A percentile compares a stretch with the other conserved stretches of the same genome.
phyloP scores from a whole-genome alignment of 2,113 vertebrate genomes.

The Apistogramma diplotaenia region DNA sequence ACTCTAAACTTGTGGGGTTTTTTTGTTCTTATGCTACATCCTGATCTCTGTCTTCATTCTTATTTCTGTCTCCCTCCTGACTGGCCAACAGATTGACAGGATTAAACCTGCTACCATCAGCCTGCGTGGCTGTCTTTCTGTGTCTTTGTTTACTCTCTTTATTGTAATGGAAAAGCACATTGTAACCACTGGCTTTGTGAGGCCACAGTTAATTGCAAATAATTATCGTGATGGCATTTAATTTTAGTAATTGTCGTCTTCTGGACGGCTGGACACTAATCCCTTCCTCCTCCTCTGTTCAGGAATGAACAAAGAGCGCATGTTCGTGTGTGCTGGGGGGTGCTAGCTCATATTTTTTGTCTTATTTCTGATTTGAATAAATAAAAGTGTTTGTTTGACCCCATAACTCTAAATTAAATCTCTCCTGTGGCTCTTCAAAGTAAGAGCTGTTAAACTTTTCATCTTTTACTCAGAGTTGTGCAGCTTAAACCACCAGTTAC shows the following conservation, averaged over 20 bases:
- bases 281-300: conserved; percentile 53
- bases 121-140: conserved; percentile 19
- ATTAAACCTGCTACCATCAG: conserved; percentile 55
- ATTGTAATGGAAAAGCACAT: conserved; percentile 54
- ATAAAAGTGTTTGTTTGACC: conserved; percentile 31
- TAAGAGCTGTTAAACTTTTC: conserved; percentile 22
- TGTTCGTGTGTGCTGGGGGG: not conserved
- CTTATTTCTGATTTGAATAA: conserved; percentile 35
- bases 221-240: conserved; percentile 74
- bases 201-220: conserved; percentile 68
- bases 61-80: not conserved
- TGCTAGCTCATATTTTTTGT: not conserved
- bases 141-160: conserved; percentile 60
- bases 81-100: conserved; percentile 15
- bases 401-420: conserved; percentile 10
- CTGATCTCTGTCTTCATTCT: conserved; percentile 34
- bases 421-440: conserved; percentile 17
- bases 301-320: conserved; percentile 29
- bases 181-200: conserved; percentile 62
- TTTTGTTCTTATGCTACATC: conserved; percentile 2
- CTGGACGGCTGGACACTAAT: conserved; percentile 62
- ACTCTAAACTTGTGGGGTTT: not conserved
- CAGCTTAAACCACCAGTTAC: conserved; percentile 33
- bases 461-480: not conserved
- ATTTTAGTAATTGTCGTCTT: conserved; percentile 72